Evolutionary conservation across 2,113 vertebrate species (phyloP).

Genomic region (Papio anubis): DNA sequence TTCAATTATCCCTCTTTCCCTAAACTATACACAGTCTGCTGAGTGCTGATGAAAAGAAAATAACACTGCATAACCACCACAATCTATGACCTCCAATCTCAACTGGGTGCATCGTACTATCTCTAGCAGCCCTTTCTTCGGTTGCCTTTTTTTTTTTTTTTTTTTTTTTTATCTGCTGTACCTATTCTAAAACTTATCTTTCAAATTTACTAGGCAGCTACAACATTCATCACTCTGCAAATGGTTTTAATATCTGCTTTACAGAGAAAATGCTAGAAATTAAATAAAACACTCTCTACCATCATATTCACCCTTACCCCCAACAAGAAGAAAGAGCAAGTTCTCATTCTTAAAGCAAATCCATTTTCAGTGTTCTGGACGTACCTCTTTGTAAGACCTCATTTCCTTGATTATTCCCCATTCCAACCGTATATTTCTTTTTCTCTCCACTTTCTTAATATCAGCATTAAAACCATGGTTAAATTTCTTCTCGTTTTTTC

Average conservation of each 20-base stretch:
- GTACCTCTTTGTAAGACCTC: not conserved
- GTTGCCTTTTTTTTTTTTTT: not conserved
- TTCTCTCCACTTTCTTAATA: not conserved
- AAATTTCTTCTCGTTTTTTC: not conserved
- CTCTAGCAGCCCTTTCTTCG: not conserved
- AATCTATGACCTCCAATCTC: not conserved
- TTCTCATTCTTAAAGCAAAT: not conserved
- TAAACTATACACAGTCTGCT: not conserved
- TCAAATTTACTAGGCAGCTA: not conserved
- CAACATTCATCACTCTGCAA: not conserved
- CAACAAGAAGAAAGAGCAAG: not conserved
- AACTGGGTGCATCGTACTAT: rapidly evolving
- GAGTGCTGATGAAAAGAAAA: not conserved
- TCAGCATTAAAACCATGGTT: not conserved
- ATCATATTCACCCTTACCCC: not conserved
- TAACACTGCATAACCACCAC: no score
- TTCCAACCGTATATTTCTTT: not conserved
- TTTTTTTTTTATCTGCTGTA: not conserved
- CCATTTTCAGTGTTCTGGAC: not conserved
- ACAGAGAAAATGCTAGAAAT: not conserved
- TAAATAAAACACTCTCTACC: not conserved
- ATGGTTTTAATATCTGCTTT: not conserved
- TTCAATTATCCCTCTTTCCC: not conserved
- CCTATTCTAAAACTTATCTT: not conserved
- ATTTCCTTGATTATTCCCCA: not conserved